Conservation (phyloP, 2,888 invertebrate species). For the Augiades crinisus region DNA sequence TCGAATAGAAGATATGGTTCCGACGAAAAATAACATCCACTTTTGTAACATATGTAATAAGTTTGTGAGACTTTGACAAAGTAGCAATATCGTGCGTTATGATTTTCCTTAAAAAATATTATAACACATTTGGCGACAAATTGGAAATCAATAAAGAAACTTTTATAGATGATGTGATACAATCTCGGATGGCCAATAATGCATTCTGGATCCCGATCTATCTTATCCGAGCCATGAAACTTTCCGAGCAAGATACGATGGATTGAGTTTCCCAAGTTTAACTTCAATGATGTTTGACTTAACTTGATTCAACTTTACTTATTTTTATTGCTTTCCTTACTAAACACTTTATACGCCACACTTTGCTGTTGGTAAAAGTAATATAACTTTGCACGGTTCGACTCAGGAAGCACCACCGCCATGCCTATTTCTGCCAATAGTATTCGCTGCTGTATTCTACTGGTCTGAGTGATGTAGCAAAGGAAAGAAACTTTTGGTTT, state of each 20-base stretch:
- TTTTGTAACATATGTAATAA: no score
- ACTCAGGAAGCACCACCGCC: no score
- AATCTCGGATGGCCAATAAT: conserved; percentile 69
- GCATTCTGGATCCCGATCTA: conserved; percentile 65
- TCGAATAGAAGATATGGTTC: no score
- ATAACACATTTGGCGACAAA: neutral
- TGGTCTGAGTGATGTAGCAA: no score
- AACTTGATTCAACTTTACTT: conserved; percentile 9
- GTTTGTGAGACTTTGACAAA: no score
- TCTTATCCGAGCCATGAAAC: conserved; percentile 69
- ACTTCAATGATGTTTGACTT: conserved; percentile 32
- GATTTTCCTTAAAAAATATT: neutral
- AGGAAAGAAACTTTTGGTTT: no score
- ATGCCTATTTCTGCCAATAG: no score
- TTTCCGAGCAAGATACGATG: conserved; percentile 54
- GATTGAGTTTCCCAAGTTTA: conserved; percentile 57
- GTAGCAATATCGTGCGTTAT: no score
- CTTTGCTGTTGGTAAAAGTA: no score
- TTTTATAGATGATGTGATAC: conserved; percentile 41
- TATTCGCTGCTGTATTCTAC: no score
- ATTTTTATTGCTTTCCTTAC: conserved; percentile 8
- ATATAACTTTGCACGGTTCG: no score
- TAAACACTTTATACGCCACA: neutral
- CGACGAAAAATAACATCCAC: no score
- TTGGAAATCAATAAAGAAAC: conserved; percentile 28